Evolutionary conservation across 2,113 vertebrate species (phyloP), one percentile per base, ranked within the genome.

Genomic region (Willisornis vidua): DNA sequence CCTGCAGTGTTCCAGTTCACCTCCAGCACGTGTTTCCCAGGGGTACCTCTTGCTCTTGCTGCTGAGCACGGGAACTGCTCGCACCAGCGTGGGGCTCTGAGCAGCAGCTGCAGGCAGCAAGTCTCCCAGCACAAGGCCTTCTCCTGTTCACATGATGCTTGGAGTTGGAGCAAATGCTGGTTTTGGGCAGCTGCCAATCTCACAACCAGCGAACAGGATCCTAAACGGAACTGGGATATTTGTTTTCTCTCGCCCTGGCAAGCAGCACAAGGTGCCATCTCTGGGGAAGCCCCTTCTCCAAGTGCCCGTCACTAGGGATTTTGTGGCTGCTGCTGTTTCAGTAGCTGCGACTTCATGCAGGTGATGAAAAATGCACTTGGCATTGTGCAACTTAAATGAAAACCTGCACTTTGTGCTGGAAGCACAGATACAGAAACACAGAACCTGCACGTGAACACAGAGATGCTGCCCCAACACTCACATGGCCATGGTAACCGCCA

Each of bases 31-130:
- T 12, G 14, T 49, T 51, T 67, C 39, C 49, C n/a, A 63, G 65
- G 48, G 58, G 58, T n/a, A 43, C 9, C 0, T 61, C 48, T 51
- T 0, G 3, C 51, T 41, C 49, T 65, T 1, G 0, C 9, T 23
- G 45, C 57, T 43, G 54, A 13, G 5, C 22, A 7, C 2, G 5
- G 66, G 12, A 20, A 19, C 14, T 26, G 43, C 61, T 78, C 2
- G 2, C 63, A 28, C 46, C 52, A 25, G 58, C 1, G 25, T 15
- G 3, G 39, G 3, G 28, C 79, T 25, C 55, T 0, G 45, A 57
- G 72, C 58, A 84, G 90, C 67, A 75, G 59, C 45, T 57, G 85
- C 88, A 90, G 79, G 54, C 54, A 85, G 71, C 0, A 9, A 70
- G n/a, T 26, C 25, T 52, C 41, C 39, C 57, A 66, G 58, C 29